Evolutionary conservation across 2,797 vertebrate species (phyloP), one percentile per base, ranked within the genome.

Genomic region (Rallus crepitans): DNA sequence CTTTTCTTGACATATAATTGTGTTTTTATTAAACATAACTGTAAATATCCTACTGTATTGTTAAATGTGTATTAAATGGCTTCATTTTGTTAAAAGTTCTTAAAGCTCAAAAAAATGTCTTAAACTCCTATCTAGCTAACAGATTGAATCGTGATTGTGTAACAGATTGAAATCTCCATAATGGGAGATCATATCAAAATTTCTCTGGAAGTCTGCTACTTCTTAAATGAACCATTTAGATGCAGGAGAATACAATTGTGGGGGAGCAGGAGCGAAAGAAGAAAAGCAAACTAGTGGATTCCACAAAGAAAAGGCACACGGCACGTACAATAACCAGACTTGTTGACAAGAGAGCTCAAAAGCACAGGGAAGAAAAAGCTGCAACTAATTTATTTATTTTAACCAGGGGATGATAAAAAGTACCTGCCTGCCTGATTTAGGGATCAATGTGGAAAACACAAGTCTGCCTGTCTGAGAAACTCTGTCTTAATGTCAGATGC

Each of bases 141-240:
- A 96, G 96, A 97, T 94, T 95, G 94, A 91, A 71, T 90, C 72
- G 3, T 90, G 91, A 91, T 71, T 88, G 80, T 86, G 80, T 70
- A 96, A 91, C 95, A 97, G 96, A 95, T 93, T 97, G 96, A 94
- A 95, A 96, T 94, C 91, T 95, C 95, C 96, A 95, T 96, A 96
- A 96, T 81, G 82, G 91, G 69, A 93, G 87, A 93, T 75, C 57
- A 52, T 83, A 88, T 88, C 77, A 94, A 87, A 94, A 96, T 92
- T 92, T 82, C 79, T 86, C 80, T 88, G n/a, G 56, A 94, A 94
- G 69, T 76, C 91, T 92, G 91, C 69, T 96, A 52, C 33, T 90
- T 50, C 76, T 86, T 69, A 86, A 85, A 92, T 30, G 79, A 91
- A 69, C 82, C 85, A 25, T 92, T 91, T 69, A 75, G 69, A 94